Evolutionary conservation across 2,113 vertebrate genomes (phyloP), one percentile per base, ranked within the genome.

Genomic region (Deroptyus accipitrinus): DNA sequence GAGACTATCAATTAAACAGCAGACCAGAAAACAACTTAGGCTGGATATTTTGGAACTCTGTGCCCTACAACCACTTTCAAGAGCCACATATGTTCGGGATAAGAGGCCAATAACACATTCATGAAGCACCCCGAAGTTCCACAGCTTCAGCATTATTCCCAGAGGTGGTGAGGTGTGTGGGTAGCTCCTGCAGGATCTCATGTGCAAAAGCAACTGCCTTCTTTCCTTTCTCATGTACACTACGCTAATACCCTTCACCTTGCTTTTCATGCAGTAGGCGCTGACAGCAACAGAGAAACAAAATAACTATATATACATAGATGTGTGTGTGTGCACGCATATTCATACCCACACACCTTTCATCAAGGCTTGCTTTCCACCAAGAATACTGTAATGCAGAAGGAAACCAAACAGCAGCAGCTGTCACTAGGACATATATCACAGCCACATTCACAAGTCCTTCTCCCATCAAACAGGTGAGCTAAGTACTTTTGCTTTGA

Each of bases 261-360:
- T 13, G 23, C 23, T 39, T 68, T 59, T 54, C 54, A 75, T 5
- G 39, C 16, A n/a, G 51, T 59, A 68, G 5, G 19, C 48, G 66
- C 30, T 57, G 6, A 9, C 44, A 63, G 63, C 23, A 63, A 28
- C 13, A 42, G 18, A 86, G 9, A 81, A 61, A 49, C 11, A 66
- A 67, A 74, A 2, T 8, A 17, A 30, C 22, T 35, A 4, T 7
- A 27, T 17, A 19, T 3, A 35, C 5, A 8, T 2, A 9, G 7
- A 13, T 11, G 6, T 15, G 12, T 22, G 39, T 11, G 2, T 5
- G 4, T 6, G 4, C 5, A 3, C 3, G 8, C 5, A 11, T 11
- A 30, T 19, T 31, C 5, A 4, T 4, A 28, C 10, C 42, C 42
- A 24, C 3, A 0, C 4, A 16, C 5, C 78, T 64, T 42, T 61